A percentile compares a stretch with the other conserved stretches of the same genome.
Conservation (phyloP, 2,888 invertebrate genomes). For the Synanthedon formicaeformis region DNA sequence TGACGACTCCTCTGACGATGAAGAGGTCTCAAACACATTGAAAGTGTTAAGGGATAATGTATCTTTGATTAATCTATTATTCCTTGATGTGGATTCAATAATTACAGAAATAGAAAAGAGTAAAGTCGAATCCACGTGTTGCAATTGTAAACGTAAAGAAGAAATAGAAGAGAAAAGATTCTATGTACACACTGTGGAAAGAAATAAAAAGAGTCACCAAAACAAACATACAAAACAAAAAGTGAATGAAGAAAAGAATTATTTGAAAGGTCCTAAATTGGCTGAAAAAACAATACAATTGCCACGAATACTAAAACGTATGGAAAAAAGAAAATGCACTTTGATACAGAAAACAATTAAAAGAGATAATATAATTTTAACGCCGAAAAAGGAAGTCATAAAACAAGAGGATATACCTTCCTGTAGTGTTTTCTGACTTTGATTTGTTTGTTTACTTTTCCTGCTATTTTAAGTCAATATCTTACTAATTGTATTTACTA, state of each 20-base stretch:
- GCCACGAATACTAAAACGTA: not conserved
- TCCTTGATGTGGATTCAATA: not conserved
- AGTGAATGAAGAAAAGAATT: not conserved
- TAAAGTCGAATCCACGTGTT: not conserved
- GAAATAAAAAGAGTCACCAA: not conserved
- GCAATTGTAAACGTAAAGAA: not conserved
- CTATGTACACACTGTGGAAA: not conserved
- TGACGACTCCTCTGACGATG: not conserved
- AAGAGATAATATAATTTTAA: not conserved
- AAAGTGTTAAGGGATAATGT: not conserved
- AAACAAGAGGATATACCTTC: no score
- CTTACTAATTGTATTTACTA: no score
- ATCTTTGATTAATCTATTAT: not conserved
- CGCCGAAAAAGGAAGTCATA: no score
- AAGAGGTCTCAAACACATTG: not conserved
- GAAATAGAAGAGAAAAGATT: not conserved
- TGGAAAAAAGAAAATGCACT: not conserved
- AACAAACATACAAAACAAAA: not conserved
- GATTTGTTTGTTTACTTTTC: no score
- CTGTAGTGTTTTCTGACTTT: no score
- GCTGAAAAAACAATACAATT: not conserved
- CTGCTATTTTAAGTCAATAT: no score
- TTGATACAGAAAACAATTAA: not conserved
- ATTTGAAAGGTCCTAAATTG: not conserved
- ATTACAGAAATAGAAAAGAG: not conserved